A percentile compares a stretch with the other conserved stretches of the same genome.
Evolutionary conservation across 1,140 invertebrate species (phyloP).

Genomic region (Sipha flava): DNA sequence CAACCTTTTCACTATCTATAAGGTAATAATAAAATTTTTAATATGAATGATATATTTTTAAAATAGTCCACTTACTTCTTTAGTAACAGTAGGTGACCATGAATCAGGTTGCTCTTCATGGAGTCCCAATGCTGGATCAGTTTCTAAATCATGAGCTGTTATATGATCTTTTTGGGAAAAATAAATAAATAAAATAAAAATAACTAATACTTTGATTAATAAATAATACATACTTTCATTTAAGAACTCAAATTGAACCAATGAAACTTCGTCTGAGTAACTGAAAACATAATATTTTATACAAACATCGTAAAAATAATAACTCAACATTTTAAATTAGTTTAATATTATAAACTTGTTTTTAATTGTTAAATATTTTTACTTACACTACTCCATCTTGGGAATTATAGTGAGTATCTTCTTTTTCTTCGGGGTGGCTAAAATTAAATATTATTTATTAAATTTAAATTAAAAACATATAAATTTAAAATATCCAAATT

Average conservation of each 20-base stretch:
- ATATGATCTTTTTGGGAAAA: constrained; percentile 44
- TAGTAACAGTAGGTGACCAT: constrained; percentile 82
- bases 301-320: neutral
- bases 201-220: neutral
- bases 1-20: constrained; percentile 60
- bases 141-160: constrained; percentile 55
- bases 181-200: constrained; percentile 5
- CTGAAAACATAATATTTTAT: constrained; percentile 41
- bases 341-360: too few species aligned
- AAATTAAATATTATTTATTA: neutral
- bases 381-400: constrained; percentile 18
- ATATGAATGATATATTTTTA: neutral
- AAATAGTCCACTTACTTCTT: constrained; percentile 52
- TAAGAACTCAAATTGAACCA: constrained; percentile 55
- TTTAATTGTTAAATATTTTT: neutral
- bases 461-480: neutral
- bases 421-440: constrained; percentile 15
- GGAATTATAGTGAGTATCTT: neutral
- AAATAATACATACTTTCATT: constrained; percentile 47
- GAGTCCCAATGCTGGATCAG: constrained; percentile 69
- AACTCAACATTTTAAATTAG: too few species aligned
- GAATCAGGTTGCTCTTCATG: constrained; percentile 77
- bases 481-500: neutral
- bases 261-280: constrained; percentile 53
- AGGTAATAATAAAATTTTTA: neutral